These are phyloP conservation scores for Riptortus pedestris DNA, from an alignment of 1,140 invertebrate genomes.

Conservation along the genomic window DNA sequence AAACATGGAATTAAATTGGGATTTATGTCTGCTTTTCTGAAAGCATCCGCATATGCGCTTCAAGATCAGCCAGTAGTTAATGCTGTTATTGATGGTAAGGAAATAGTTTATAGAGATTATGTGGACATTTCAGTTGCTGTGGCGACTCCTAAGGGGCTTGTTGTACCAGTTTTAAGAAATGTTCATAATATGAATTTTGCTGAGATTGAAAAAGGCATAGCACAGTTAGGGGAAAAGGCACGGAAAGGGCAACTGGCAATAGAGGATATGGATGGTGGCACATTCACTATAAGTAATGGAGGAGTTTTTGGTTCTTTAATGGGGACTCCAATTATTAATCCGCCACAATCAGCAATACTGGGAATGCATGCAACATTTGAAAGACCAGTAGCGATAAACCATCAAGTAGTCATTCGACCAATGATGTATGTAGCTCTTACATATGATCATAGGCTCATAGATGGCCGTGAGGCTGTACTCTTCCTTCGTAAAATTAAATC, in stretches of 20 bases:
- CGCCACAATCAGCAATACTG: conserved; percentile 95
- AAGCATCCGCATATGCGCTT: conserved; percentile 85
- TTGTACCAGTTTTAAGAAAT: conserved; percentile 94
- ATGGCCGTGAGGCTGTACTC: conserved; percentile 95
- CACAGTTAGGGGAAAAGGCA: conserved; percentile 86
- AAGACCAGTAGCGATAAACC: conserved; percentile 85
- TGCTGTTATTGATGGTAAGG: conserved; percentile 89
- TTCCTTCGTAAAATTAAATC: conserved; percentile 95
- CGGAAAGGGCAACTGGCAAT: conserved; percentile 73
- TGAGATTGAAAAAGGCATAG: conserved; percentile 86
- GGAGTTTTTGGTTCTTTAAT: conserved; percentile 96
- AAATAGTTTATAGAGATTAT: conserved; percentile 95
- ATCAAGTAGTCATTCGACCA: conserved; percentile 91
- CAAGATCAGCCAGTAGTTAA: conserved; percentile 93
- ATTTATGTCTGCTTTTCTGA: conserved; percentile 97
- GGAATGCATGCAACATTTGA: conserved; percentile 98
- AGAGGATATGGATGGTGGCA: conserved; percentile 99
- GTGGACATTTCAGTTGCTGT: conserved; percentile 98
- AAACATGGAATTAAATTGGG: conserved; percentile 93
- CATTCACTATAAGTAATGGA: conserved; percentile 98
- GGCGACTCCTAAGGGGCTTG: conserved; percentile 94
- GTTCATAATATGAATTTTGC: conserved; percentile 92
- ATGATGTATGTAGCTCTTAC: conserved; percentile 99
- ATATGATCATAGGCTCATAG: conserved; percentile 96
- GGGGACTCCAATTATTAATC: conserved; percentile 98